Base-by-base conservation (phyloP, 2,888 invertebrate species). In the Watsonalla binaria region DNA sequence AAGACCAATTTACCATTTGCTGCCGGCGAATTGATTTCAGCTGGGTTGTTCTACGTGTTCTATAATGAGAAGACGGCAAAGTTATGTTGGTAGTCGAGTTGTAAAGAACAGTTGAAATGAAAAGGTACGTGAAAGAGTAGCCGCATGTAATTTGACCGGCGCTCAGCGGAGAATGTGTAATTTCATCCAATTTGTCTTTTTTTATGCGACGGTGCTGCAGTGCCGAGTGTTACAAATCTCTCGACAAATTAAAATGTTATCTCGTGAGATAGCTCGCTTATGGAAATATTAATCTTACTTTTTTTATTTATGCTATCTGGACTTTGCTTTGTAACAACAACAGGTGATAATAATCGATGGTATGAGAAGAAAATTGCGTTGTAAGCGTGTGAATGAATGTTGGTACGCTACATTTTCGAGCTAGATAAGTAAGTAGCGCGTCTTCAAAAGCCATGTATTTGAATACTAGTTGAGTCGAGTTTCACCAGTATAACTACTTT, bases 151-250 rank as follows among this genome's bases (percentile, higher is more conserved):
- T 83, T 81, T 76, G 72, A 79, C 68, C 65, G 60, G 60, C 66
- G 62, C 57, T 63, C 42, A 42, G 42, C 11, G 11, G 69, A 70
- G 76, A 79, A 83, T 80, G 76, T 82, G 80, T 86, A 84, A 86
- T 85, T 85, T 78, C 72, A 81, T 81, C 78, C 74, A 82, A 84
- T 84, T 81, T 77, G 63, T 72, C 74, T 78, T 74, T 74, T 72
- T 67, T 65, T 9, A 9, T n/a, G n/a, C 33, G 33, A 8, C 13
- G 14, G 15, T 42, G 45, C 49, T 11, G 35, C 34, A 37, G 47
- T 51, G 45, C 45, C 6, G 52, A 46, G 47, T 59, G 58, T 46
- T 47, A 47, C 11, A 11, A 49, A 37, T 49, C 37, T 49, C 11
- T 11, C 49, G 49, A 37, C 57, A 48, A 24, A 53, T 51, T 47